These are phyloP conservation scores for Pantherophis guttatus DNA, from an alignment of 2,113 vertebrate genomes.

Conservation along the genomic window DNA sequence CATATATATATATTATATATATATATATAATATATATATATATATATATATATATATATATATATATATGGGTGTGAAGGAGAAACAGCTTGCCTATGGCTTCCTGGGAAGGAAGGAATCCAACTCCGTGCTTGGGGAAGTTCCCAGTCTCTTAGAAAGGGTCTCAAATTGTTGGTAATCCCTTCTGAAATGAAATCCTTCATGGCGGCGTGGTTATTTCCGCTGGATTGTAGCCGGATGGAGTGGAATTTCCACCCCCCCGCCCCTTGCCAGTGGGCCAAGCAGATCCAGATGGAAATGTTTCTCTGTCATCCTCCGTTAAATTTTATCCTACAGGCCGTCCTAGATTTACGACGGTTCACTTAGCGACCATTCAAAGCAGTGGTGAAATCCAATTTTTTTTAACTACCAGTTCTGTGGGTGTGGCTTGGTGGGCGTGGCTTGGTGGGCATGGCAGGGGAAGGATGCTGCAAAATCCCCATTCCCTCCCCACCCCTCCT, in stretches of 20 bases:
- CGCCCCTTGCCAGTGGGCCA: fast-evolving
- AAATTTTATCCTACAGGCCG: neutral
- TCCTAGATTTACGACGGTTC: no score
- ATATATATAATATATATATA: no score
- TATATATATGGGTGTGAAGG: neutral
- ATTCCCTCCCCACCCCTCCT: no score
- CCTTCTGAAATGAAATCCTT: neutral
- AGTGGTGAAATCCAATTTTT: no score
- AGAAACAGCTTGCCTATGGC: neutral
- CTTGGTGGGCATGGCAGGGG: no score
- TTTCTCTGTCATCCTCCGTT: neutral
- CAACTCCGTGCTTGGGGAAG: neutral
- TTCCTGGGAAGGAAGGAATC: neutral
- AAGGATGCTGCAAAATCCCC: no score
- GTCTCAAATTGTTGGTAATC: neutral
- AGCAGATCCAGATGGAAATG: neutral
- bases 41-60: no score
- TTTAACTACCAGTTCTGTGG: no score
- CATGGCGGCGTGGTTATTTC: neutral
- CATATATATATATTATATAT: no score
- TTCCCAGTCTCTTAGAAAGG: neutral
- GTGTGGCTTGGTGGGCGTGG: no score
- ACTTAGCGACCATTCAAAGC: no score
- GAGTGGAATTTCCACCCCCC: fast-evolving
- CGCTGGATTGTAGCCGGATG: neutral